Base-by-base conservation (phyloP, 2,113 vertebrate species). In the Clarias macrocephalus region DNA sequence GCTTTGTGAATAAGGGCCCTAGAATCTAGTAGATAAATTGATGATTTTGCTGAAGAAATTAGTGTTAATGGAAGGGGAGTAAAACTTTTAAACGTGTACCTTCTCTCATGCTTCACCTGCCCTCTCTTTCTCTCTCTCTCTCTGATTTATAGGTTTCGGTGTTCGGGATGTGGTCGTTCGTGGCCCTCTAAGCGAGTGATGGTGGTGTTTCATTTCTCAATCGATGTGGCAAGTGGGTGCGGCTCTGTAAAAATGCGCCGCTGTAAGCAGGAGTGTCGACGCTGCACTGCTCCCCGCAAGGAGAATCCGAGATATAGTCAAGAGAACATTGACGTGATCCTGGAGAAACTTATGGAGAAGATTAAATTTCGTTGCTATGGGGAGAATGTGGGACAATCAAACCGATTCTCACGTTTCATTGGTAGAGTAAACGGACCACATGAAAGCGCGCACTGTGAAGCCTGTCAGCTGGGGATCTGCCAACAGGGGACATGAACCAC, bases 301-400 rank as follows among this genome's bases (percentile, higher is more conserved):
- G 95, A 95, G 37, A 75, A 92, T 57, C 95, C 96, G 0, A 8
- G 13, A 0, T 92, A 97, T 86, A 30, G 65, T 11, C 2, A 70
- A 0, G 94, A 96, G 3, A 95, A 96, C 90, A 10, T 94, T 0
- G 84, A 94, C 18, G 90, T 84, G n/a, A 90, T 97, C 79, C 89
- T 97, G 88, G 94, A 95, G 84, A 96, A 94, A 80, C 93, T 97
- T 82, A 89, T 97, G 84, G 86, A 92, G 82, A 97, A 95, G 91
- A 95, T 97, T 56, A 92, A 93, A 2, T 88, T 92, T 21, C 95
- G 95, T 89, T 96, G 95, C 92, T 97, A 97, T 13, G 23, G 80
- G 0, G 82, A 95, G 82, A 0, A 85, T 0, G 89, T 91, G 0
- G 92, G 90, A 3, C n/a, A 88, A 15, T 59, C 13, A 57, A 84